Percentiles rank a stretch among this genome's conserved stretches.
Conservation (phyloP, 1,140 invertebrate species). For the Saccostrea echinata region DNA sequence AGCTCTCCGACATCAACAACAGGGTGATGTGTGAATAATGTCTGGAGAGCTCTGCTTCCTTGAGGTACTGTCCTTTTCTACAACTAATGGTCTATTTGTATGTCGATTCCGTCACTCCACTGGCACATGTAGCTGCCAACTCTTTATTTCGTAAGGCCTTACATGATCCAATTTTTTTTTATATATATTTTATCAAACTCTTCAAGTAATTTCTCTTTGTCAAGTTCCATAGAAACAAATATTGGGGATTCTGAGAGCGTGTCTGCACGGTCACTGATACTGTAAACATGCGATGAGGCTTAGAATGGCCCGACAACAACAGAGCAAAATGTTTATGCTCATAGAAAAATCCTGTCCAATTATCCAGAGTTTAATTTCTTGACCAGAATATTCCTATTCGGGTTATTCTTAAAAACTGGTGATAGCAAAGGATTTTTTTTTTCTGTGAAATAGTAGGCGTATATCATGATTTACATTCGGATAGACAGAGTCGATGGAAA, state of each 20-base stretch:
- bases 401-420: not conserved
- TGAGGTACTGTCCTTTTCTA: too few relatives aligned
- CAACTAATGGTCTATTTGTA: too few relatives aligned
- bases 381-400: constrained; percentile 44
- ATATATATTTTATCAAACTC: too few relatives aligned
- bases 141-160: too few relatives aligned
- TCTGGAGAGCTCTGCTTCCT: too few relatives aligned
- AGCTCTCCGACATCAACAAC: not conserved
- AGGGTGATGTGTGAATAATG: not conserved
- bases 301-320: not conserved
- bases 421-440: not conserved
- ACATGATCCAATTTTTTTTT: too few relatives aligned
- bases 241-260: too few relatives aligned
- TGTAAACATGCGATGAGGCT: not conserved
- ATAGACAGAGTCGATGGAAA: constrained; percentile 38
- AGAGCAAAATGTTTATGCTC: constrained; percentile 44
- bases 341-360: constrained; percentile 8
- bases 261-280: too few relatives aligned
- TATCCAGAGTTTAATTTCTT: constrained; percentile 19
- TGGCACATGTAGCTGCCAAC: too few relatives aligned
- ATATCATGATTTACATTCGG: constrained; percentile 40
- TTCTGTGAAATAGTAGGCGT: constrained; percentile 27
- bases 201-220: too few relatives aligned
- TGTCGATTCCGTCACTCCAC: too few relatives aligned
- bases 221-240: too few relatives aligned